These are phyloP conservation scores for Temnothorax unifasciatus DNA, from an alignment of 2,888 invertebrate species.

Conservation along the genomic window DNA sequence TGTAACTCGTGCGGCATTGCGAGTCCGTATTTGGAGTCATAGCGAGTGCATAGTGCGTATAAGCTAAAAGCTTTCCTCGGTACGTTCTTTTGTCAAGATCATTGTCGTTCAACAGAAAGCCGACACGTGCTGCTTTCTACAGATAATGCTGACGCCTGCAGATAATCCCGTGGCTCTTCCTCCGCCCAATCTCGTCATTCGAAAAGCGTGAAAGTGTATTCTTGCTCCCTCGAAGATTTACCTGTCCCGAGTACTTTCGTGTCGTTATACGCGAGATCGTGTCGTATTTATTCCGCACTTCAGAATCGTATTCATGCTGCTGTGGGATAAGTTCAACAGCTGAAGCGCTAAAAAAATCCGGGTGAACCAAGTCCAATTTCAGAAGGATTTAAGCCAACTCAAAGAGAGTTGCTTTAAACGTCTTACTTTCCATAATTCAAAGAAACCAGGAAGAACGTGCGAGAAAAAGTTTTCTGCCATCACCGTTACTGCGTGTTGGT, in stretches of 20 bases:
- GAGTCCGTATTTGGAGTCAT: slow-evolving; percentile 21
- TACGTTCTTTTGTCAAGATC: slow-evolving; percentile 37
- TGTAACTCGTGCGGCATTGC: slow-evolving; percentile 30
- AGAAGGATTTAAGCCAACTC: background rate
- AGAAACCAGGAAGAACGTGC: too few relatives aligned
- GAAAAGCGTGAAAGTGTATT: slow-evolving; percentile 23
- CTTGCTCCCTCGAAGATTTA: slow-evolving; percentile 28
- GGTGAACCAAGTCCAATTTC: background rate
- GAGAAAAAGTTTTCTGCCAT: background rate
- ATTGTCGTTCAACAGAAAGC: slow-evolving; percentile 42
- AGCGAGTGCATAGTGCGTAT: slow-evolving; percentile 12
- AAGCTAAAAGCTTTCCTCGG: slow-evolving; percentile 30
- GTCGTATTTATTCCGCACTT: background rate
- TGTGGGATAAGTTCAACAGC: background rate
- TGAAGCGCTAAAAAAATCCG: background rate
- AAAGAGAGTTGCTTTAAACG: background rate
- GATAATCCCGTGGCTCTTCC: slow-evolving; percentile 32
- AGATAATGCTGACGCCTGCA: slow-evolving; percentile 39
- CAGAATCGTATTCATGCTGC: background rate
- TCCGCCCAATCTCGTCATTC: slow-evolving; percentile 16
- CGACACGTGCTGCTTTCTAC: slow-evolving; percentile 30
- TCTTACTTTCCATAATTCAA: background rate
- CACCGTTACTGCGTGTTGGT: background rate
- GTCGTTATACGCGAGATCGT: slow-evolving; percentile 10
- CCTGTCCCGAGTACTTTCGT: slow-evolving; percentile 22